Evolutionary conservation across 2,888 invertebrate genomes (phyloP).

Genomic region (Anarsia innoxiella): DNA sequence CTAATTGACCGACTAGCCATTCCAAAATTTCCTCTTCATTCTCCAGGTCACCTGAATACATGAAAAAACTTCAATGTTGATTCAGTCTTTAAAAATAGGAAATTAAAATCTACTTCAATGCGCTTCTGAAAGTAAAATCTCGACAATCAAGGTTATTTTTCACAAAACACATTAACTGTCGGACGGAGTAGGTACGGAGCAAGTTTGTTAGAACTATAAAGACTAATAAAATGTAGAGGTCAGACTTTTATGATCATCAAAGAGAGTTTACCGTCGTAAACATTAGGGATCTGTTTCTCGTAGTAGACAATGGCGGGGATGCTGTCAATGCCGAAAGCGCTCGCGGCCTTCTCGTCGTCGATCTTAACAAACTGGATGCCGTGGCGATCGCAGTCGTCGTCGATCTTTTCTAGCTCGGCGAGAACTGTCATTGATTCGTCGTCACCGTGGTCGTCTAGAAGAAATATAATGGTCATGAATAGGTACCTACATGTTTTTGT

Average conservation of each 20-base stretch:
- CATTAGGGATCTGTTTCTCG: slow-evolving; percentile 93
- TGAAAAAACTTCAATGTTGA: no score
- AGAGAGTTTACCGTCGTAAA: slow-evolving; percentile 85
- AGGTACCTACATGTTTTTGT: no score
- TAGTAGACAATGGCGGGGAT: slow-evolving; percentile 93
- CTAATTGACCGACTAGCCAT: slow-evolving; percentile 90
- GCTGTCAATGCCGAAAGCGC: slow-evolving; percentile 89
- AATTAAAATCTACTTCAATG: no score
- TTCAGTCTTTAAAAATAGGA: no score
- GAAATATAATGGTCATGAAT: no score
- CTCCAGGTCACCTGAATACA: slow-evolving; percentile 85
- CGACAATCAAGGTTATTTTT: no score
- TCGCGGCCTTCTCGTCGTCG: slow-evolving; percentile 88
- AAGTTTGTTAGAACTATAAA: no score
- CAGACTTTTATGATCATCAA: no score
- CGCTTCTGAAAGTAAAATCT: no score
- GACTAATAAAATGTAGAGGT: no score
- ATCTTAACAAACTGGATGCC: slow-evolving; percentile 96
- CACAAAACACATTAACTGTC: no score
- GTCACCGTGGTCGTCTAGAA: slow-evolving; percentile 93
- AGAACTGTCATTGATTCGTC: slow-evolving; percentile 91
- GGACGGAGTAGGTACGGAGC: no score
- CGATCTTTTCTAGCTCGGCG: slow-evolving; percentile 92
- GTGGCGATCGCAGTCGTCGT: slow-evolving; percentile 93
- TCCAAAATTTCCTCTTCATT: slow-evolving; percentile 92